Conservation (phyloP, 2,797 vertebrate species). For the Premnoplex brunnescens region DNA sequence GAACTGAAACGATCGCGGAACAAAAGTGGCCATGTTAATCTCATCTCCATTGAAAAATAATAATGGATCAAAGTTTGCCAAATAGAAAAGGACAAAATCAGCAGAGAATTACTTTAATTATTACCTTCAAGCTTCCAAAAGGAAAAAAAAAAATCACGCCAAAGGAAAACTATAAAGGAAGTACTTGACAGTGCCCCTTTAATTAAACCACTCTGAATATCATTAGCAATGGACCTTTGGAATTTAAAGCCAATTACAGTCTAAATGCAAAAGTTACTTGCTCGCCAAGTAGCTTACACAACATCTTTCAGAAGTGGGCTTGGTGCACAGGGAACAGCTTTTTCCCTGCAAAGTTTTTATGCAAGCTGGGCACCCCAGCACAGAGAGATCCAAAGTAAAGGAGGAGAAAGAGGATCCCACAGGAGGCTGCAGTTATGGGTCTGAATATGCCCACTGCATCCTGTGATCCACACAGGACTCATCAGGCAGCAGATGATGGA, state of each 20-base stretch:
- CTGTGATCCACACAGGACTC: neutral
- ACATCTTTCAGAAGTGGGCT: slow-evolving; percentile 1
- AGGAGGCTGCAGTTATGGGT: fast-evolving
- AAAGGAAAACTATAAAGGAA: slow-evolving; percentile 63
- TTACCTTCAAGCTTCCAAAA: slow-evolving; percentile 53
- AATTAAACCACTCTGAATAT: slow-evolving; percentile 60
- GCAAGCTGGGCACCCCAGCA: neutral
- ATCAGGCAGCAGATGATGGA: neutral
- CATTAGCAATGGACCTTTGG: slow-evolving; percentile 63
- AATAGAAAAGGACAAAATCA: slow-evolving; percentile 70
- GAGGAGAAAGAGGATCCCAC: neutral
- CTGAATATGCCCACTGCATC: neutral
- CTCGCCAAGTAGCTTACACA: neutral
- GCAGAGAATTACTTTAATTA: slow-evolving; percentile 73
- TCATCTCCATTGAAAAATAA: slow-evolving; percentile 60
- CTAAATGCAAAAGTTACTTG: slow-evolving; percentile 5
- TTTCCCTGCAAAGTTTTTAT: neutral
- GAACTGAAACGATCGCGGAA: neutral
- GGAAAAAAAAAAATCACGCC: neutral
- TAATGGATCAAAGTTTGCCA: slow-evolving; percentile 69
- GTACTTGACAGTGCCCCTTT: slow-evolving; percentile 65
- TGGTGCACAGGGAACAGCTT: neutral
- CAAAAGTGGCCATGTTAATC: slow-evolving; percentile 18
- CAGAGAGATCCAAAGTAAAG: neutral
- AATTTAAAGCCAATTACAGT: slow-evolving; percentile 62